Evolutionary conservation across 2,797 vertebrate species (phyloP).

Genomic region (Podarcis lilfordi): DNA sequence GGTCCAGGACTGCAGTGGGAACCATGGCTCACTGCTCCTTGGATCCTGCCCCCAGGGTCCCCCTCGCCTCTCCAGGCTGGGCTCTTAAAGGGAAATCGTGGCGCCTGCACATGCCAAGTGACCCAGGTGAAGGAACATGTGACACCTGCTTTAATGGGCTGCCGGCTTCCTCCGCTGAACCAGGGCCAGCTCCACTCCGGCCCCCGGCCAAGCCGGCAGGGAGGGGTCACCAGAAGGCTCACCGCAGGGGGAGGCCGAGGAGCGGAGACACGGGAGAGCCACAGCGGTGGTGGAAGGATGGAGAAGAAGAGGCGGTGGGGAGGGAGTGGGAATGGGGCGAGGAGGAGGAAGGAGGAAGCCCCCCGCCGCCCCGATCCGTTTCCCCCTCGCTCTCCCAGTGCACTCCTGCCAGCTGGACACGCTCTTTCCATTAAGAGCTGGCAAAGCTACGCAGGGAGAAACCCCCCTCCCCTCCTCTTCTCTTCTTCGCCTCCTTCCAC

Average conservation of each 20-base stretch:
- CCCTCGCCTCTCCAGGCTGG: conserved; percentile 21
- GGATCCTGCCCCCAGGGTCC: conserved; percentile 26
- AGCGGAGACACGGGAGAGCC: background rate
- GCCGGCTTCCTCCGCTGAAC: conserved; percentile 47
- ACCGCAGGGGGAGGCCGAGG: background rate
- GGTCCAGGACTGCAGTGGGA: background rate
- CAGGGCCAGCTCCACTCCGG: conserved; percentile 36
- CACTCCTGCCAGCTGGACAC: conserved; percentile 4
- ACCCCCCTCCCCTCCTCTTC: background rate
- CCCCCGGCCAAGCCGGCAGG: conserved; percentile 31
- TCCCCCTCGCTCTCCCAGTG: background rate
- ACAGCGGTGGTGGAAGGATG: background rate
- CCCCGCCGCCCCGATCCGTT: background rate
- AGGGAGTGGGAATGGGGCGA: background rate
- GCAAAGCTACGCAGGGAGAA: background rate
- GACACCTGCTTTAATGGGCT: conserved; percentile 52
- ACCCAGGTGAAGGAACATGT: conserved; percentile 54
- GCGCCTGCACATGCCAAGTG: conserved; percentile 33
- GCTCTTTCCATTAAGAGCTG: conserved; percentile 28
- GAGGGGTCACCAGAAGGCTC: conserved; percentile 26
- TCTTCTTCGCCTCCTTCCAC: background rate
- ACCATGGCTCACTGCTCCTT: background rate
- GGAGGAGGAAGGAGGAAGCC: background rate
- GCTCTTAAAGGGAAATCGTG: conserved; percentile 39
- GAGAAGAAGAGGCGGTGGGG: background rate